phyloP scores from a whole-genome alignment of 1,140 invertebrate species.

The Drosophila nigrodunni region DNA sequence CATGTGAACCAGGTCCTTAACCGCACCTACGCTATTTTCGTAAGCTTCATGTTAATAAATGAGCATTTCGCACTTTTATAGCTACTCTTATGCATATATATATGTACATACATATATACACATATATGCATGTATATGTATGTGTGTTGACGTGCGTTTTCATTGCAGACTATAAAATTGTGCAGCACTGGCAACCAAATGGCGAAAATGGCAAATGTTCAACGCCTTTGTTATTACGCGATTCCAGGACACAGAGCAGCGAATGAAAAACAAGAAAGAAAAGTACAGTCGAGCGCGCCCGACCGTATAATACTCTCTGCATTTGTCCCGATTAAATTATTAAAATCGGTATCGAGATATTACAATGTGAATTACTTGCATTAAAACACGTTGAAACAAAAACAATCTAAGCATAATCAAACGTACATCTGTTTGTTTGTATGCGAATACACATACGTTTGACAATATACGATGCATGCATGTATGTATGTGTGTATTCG shows the following conservation, averaged over 20 bases:
- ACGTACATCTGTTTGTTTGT: no score
- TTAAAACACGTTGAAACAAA: no score
- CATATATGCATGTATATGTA: slow-evolving; percentile 16
- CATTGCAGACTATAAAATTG: slow-evolving; percentile 59
- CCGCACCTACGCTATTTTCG: slow-evolving; percentile 60
- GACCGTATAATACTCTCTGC: no score
- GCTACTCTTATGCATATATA: slow-evolving; percentile 22
- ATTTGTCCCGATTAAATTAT: no score
- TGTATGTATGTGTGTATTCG: no score
- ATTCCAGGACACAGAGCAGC: slow-evolving; percentile 16
- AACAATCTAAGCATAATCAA: no score
- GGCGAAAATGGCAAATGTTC: slow-evolving; percentile 48
- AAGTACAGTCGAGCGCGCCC: no score
- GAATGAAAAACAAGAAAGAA: no score
- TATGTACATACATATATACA: slow-evolving; percentile 1
- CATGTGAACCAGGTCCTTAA: slow-evolving; percentile 39
- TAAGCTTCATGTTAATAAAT: slow-evolving; percentile 64
- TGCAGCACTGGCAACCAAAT: slow-evolving; percentile 45
- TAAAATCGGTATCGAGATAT: no score
- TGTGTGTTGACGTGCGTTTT: slow-evolving; percentile 42
- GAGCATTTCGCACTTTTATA: slow-evolving; percentile 61
- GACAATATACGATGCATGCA: no score
- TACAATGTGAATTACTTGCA: no score
- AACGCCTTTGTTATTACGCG: slow-evolving; percentile 54
- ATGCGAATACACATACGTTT: no score